Conservation (phyloP, 2,113 vertebrate genomes). For the Catharus minimus region DNA sequence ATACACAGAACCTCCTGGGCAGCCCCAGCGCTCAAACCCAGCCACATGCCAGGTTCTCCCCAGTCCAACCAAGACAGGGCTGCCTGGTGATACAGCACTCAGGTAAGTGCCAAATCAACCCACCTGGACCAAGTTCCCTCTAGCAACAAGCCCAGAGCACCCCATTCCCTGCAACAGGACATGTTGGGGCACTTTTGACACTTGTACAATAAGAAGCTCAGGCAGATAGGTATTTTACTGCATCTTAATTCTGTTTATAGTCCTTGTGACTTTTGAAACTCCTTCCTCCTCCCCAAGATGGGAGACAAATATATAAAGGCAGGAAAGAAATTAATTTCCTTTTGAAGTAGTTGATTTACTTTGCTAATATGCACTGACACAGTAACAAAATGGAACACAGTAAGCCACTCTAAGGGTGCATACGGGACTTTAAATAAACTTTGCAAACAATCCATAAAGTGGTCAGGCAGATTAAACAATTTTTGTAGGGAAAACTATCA, state of each 20-base stretch:
- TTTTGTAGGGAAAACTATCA: background rate
- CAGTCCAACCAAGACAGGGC: background rate
- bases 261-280: conserved; percentile 1
- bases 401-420: background rate
- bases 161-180: background rate
- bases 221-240: background rate
- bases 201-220: background rate
- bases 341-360: background rate
- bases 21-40: fast-evolving
- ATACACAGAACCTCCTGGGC: background rate
- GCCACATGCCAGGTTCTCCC: fast-evolving
- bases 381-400: background rate
- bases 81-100: background rate
- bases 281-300: background rate
- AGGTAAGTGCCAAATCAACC: background rate
- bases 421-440: background rate
- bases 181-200: background rate
- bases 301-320: background rate
- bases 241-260: background rate
- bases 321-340: conserved; percentile 44
- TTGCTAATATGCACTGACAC: background rate
- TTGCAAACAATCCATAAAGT: background rate
- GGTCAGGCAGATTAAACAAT: background rate
- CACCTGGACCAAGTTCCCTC: fast-evolving
- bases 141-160: background rate